These are phyloP conservation scores for Volucella bombylans DNA, from an alignment of 2,888 invertebrate species.

Conservation along the genomic window DNA sequence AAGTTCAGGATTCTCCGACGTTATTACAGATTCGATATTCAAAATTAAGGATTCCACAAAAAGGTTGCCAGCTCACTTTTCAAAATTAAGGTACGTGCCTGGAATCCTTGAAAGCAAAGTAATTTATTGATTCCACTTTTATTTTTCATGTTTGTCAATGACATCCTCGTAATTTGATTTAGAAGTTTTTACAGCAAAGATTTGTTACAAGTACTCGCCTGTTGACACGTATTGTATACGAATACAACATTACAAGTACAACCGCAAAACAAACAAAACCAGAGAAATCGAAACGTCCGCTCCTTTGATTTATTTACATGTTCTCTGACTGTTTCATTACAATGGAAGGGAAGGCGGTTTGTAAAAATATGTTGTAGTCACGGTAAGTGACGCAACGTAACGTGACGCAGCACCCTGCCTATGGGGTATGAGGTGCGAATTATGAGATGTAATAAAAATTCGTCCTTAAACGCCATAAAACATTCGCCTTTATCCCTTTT, in stretches of 20 bases:
- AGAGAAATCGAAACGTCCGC: not conserved
- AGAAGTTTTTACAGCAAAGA: constrained; percentile 41
- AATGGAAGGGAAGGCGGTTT: no score
- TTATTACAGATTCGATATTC: no score
- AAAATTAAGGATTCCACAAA: no score
- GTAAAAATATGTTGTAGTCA: no score
- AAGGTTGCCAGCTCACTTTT: not conserved
- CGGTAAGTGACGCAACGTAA: no score
- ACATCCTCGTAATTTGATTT: constrained; percentile 32
- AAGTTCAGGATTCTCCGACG: no score
- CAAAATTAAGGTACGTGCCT: constrained; percentile 23
- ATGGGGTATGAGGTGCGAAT: constrained; percentile 38
- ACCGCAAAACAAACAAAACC: not conserved
- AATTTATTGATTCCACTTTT: constrained; percentile 45
- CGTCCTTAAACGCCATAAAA: constrained; percentile 45
- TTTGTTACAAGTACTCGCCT: constrained; percentile 37
- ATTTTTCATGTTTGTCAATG: not conserved
- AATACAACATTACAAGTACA: not conserved
- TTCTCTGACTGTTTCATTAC: constrained; percentile 42
- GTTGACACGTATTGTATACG: constrained; percentile 37
- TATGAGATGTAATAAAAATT: constrained; percentile 41
- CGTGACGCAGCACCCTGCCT: no score
- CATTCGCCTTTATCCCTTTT: constrained; percentile 7
- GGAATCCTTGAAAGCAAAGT: constrained; percentile 10
- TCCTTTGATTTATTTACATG: constrained; percentile 36